Conservation (phyloP, 2,797 vertebrate species). For the Pipistrellus nathusii region DNA sequence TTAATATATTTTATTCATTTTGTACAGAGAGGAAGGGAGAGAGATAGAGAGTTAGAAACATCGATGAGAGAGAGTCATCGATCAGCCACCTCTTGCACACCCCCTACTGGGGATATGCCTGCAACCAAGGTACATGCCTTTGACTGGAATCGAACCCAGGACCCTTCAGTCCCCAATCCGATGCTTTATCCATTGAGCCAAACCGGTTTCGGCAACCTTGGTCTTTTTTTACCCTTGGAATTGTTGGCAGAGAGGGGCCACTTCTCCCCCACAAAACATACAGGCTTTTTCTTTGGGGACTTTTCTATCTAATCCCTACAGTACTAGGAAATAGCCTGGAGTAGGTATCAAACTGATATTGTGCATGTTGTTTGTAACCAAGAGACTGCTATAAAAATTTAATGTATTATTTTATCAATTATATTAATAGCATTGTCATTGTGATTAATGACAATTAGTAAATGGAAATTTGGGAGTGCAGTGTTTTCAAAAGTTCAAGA, state of each 20-base stretch:
- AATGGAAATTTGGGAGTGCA: slow-evolving; percentile 1
- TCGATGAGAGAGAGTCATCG: no score
- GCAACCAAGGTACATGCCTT: no score
- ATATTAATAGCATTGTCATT: not conserved
- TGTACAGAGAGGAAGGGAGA: no score
- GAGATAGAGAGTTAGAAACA: no score
- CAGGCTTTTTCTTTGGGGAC: not conserved
- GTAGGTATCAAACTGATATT: not conserved
- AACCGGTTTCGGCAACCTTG: no score
- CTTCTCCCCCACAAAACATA: not conserved
- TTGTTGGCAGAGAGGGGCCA: not conserved
- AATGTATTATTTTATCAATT: slow-evolving; percentile 1
- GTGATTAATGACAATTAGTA: not conserved
- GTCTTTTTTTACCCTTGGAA: not conserved
- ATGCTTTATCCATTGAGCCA: no score
- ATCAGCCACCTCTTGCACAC: no score
- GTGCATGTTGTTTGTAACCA: not conserved
- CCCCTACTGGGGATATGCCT: no score
- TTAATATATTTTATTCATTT: no score
- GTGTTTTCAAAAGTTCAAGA: slow-evolving; percentile 9
- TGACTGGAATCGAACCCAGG: no score
- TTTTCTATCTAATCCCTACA: not conserved
- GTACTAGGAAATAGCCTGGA: not conserved
- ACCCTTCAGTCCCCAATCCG: no score
- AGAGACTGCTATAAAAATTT: not conserved